These are phyloP conservation scores for Magallana angulata DNA, from an alignment of 1,140 invertebrate genomes.

Conservation along the genomic window DNA sequence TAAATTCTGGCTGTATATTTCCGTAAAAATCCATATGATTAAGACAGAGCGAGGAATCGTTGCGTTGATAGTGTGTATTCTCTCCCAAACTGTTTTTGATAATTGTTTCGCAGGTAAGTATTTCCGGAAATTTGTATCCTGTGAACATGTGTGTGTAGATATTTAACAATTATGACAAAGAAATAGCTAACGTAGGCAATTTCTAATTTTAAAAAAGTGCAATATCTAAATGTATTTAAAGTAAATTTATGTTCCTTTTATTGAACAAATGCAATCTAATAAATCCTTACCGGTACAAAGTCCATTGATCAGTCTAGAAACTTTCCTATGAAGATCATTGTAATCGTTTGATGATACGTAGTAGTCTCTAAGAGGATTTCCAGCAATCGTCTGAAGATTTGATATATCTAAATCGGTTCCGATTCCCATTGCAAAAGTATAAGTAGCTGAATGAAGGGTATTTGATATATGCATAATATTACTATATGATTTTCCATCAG, in stretches of 20 bases:
- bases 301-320: neutral
- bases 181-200: no score
- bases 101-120: slow-evolving; percentile 14
- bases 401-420: neutral
- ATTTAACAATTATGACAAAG: no score
- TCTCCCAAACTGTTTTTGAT: slow-evolving; percentile 29
- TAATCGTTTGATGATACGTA: neutral
- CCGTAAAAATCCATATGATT: slow-evolving; percentile 37
- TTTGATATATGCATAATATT: neutral
- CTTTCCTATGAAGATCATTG: slow-evolving; percentile 1
- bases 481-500: slow-evolving; percentile 17
- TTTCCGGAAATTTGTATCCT: neutral
- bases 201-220: no score
- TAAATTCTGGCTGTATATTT: slow-evolving; percentile 3
- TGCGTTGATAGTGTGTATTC: neutral
- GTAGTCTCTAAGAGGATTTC: slow-evolving; percentile 11
- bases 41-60: neutral
- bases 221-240: no score
- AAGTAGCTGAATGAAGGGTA: neutral
- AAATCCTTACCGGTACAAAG: slow-evolving; percentile 5
- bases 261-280: no score
- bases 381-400: neutral
- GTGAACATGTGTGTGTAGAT: no score
- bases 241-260: no score
- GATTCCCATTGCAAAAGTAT: slow-evolving; percentile 8